A percentile compares a stretch with the other conserved stretches of the same genome.
These are phyloP conservation scores for Cinclus cinclus DNA, from an alignment of 2,113 vertebrate genomes.

Conservation along the genomic window DNA sequence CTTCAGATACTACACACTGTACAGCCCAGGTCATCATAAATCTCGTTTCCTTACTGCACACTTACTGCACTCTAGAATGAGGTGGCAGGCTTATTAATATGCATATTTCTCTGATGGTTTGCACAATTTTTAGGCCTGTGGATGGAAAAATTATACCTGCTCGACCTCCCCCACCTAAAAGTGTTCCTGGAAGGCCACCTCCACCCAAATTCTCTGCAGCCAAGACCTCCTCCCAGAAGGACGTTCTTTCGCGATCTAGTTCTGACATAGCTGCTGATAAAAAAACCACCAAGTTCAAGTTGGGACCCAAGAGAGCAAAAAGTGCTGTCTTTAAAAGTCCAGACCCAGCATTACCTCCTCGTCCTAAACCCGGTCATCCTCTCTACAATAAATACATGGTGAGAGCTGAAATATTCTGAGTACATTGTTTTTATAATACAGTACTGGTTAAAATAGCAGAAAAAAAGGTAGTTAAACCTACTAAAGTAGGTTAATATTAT, in stretches of 20 bases:
- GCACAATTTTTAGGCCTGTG: slow-evolving; percentile 65
- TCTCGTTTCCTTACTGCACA: not conserved
- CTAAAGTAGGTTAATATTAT: not conserved
- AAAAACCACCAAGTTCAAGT: slow-evolving; percentile 55
- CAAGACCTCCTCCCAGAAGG: slow-evolving; percentile 63
- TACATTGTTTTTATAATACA: not conserved
- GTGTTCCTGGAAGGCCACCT: slow-evolving; percentile 83
- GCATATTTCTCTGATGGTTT: not conserved
- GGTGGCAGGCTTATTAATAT: not conserved
- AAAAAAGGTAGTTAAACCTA: not conserved
- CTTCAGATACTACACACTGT: not conserved
- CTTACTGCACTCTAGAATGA: not conserved
- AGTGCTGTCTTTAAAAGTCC: slow-evolving; percentile 74
- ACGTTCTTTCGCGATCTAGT: slow-evolving; percentile 54
- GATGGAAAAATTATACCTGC: slow-evolving; percentile 77
- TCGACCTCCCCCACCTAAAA: slow-evolving; percentile 80
- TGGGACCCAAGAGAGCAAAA: slow-evolving; percentile 77
- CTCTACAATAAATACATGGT: slow-evolving; percentile 95
- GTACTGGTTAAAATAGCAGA: not conserved
- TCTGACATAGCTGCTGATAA: slow-evolving; percentile 69
- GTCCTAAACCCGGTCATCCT: slow-evolving; percentile 90
- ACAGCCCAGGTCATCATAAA: not conserved
- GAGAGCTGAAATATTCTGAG: slow-evolving; percentile 26
- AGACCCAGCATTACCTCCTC: slow-evolving; percentile 86
- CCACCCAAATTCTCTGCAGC: slow-evolving; percentile 76